Evolutionary conservation across 2,113 vertebrate species (phyloP), one percentile per base, ranked within the genome.

Genomic region (Aspidoscelis tigris): DNA sequence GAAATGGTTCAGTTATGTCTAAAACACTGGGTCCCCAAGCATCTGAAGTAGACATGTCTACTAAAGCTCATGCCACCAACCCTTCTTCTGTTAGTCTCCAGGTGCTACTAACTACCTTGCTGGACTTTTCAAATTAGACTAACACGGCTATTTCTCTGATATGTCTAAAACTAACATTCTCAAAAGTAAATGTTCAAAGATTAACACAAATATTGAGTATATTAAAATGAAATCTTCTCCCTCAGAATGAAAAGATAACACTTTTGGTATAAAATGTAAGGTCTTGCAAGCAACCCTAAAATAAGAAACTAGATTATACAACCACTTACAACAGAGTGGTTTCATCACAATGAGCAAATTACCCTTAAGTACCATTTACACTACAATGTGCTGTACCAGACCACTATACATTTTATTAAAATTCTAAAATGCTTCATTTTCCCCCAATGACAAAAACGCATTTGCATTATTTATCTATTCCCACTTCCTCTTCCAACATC

Each of bases 381-480:
- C 55, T 78, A 78, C 74, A 76, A 71, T 89, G 87, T 90, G 21
- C 77, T 61, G 55, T 50, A 86, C 58, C 47, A 78, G 69, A 33
- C 4, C 55, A 44, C 1, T 77, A 12, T 61, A 80, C 70, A 87
- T 88, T 82, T 16, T 72, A 71, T 68, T 92, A 89, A 78, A 90
- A 58, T 89, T 7, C 2, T 0, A 83, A 89, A 81, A 72, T 88
- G 75, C 55, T 72, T 33, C 33, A 79, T 72, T 85, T 89, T 87
- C 84, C 83, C 61, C 81, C 55, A 53, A 90, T 86, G 12, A 84
- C 73, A 43, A 92, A 91, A 88, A 84, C 1, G 2, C 6, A 84
- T 94, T 89, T 92, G 73, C 68, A 90, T 86, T 78, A 80, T 72
- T 76, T 88, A 78, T 39, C 68, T 88, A 89, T 66, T 80, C 61